These are phyloP conservation scores for Aphelinus atriplicis DNA, from an alignment of 1,140 invertebrate genomes.

Conservation along the genomic window DNA sequence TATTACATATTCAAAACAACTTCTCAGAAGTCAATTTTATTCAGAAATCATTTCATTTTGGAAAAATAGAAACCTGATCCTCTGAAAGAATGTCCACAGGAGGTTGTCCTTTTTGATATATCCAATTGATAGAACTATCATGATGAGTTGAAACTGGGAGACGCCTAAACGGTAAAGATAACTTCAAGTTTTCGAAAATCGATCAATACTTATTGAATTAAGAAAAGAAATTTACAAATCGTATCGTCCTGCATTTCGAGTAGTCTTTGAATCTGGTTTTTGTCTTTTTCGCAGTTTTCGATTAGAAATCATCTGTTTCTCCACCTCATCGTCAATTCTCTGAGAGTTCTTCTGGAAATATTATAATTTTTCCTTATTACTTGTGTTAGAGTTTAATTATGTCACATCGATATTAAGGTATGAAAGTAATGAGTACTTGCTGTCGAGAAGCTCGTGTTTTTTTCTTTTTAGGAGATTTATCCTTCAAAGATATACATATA, in stretches of 20 bases:
- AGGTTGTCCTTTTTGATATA: not conserved
- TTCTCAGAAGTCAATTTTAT: not conserved
- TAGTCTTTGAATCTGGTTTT: not conserved
- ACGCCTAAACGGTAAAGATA: not conserved
- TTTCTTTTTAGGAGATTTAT: too few relatives aligned
- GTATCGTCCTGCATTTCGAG: too few relatives aligned
- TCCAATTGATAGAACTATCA: not conserved
- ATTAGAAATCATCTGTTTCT: not conserved
- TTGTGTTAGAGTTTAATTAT: too few relatives aligned
- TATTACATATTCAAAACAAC: too few relatives aligned
- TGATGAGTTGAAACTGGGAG: not conserved
- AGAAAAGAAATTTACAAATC: constrained; percentile 12
- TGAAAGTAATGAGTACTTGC: too few relatives aligned
- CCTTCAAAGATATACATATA: too few relatives aligned
- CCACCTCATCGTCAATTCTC: not conserved
- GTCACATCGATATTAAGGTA: too few relatives aligned
- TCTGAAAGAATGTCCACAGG: constrained; percentile 42
- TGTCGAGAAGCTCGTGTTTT: too few relatives aligned
- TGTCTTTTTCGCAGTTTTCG: not conserved
- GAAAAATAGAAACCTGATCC: constrained; percentile 41
- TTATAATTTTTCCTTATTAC: not conserved
- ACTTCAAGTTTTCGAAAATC: not conserved
- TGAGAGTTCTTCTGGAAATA: not conserved
- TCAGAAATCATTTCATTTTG: not conserved
- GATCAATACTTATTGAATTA: not conserved